These are phyloP conservation scores for Hipposideros larvatus DNA, from an alignment of 2,797 vertebrate species.

Conservation along the genomic window DNA sequence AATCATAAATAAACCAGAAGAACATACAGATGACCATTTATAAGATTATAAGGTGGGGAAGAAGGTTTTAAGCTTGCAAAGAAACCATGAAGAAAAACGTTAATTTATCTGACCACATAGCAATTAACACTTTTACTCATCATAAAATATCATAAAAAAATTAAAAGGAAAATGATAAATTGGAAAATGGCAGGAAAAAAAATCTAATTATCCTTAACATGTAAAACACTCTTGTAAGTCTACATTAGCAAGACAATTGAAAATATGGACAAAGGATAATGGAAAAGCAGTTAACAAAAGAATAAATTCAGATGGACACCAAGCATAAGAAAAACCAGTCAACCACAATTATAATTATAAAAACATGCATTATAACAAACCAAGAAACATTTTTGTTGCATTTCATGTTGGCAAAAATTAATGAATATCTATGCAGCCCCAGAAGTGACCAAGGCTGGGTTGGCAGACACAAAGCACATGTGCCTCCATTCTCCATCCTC, in stretches of 20 bases:
- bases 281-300: constrained; percentile 56
- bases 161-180: constrained; percentile 16
- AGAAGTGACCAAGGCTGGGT: not conserved
- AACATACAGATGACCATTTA: constrained; percentile 9
- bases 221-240: not conserved
- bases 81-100: not conserved
- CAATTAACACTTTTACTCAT: constrained; percentile 24
- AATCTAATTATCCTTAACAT: not conserved
- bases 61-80: constrained; percentile 30
- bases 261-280: constrained; percentile 50
- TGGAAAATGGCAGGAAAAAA: constrained; percentile 44
- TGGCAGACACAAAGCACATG: constrained; percentile 53
- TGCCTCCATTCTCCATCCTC: not conserved
- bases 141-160: constrained; percentile 49
- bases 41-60: not conserved
- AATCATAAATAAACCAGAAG: constrained; percentile 25
- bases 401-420: constrained; percentile 63
- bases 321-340: constrained; percentile 55
- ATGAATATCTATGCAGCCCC: constrained; percentile 33
- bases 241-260: constrained; percentile 40
- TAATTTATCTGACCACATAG: constrained; percentile 28
- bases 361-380: constrained; percentile 59
- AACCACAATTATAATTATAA: constrained; percentile 49
- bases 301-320: constrained; percentile 13
- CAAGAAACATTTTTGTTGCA: constrained; percentile 29